Percentiles rank a stretch among this genome's conserved stretches.
phyloP scores from a whole-genome alignment of 2,888 invertebrate genomes.

The Biston stratarius region DNA sequence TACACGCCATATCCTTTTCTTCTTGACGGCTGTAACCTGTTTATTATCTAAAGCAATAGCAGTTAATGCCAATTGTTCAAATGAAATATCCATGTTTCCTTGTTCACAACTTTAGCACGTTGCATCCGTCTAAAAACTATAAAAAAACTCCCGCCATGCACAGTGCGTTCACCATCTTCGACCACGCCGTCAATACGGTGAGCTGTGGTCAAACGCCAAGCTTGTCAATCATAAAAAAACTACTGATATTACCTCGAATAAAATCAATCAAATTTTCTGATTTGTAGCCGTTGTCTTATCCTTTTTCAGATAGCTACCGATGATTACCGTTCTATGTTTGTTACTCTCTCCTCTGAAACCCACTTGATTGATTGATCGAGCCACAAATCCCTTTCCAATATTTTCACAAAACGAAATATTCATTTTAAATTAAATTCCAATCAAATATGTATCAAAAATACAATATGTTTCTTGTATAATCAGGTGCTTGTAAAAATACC shows the following conservation, averaged over 20 bases:
- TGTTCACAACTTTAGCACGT: too few relatives aligned
- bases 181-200: too few relatives aligned
- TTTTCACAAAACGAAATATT: conserved; percentile 15
- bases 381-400: conserved; percentile 16
- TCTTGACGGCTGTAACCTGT: too few relatives aligned
- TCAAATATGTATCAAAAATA: conserved; percentile 13
- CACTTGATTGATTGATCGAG: conserved; percentile 17
- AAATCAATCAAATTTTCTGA: neutral
- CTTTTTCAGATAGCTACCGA: neutral
- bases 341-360: conserved; percentile 2
- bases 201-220: neutral
- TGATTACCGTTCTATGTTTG: neutral
- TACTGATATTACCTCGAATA: neutral
- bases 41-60: too few relatives aligned
- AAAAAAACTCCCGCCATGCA: too few relatives aligned
- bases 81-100: too few relatives aligned
- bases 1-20: too few relatives aligned
- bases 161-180: too few relatives aligned
- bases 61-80: too few relatives aligned
- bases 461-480: conserved; percentile 7
- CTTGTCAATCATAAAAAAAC: neutral
- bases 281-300: neutral
- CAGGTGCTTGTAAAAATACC: conserved; percentile 9
- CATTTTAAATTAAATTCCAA: conserved; percentile 9
- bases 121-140: too few relatives aligned